Base-by-base conservation (phyloP, 2,888 invertebrate genomes). In the Spicauda simplicius region DNA sequence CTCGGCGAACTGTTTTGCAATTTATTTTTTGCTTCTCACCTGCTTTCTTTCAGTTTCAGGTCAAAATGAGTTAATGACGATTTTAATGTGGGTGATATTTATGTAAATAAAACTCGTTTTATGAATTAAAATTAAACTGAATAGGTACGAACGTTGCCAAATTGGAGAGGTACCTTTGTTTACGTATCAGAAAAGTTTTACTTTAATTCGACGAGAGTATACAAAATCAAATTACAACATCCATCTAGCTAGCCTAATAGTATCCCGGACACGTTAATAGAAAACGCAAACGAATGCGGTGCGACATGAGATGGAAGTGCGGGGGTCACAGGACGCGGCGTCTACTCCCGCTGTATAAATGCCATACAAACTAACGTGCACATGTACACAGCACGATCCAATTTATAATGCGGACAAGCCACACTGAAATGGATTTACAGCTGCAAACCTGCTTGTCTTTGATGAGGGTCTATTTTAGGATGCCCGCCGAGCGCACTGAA, bases 351-450 rank as follows among this genome's bases (percentile, higher is more conserved):
- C 77, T 73, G 71, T 82, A 74, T 72, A 76, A 76, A 77, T 74
- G 76, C 73, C 74, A 73, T 76, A 79, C 78, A 79, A 74, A 77
- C 75, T 76, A 73, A 77, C 78, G 77, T 80, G 76, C 74, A 78
- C 73, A 77, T 73, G 72, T 73, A 75, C 72, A 72, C 67, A 74
- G 77, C 82, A 83, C 81, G 85, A 78, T 85, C 88, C 87, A 88
- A 93, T 93, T 93, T 93, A 93, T 92, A 93, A 91, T 86, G 85
- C 90, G 87, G 90, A 91, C 90, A 88, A 88, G 88, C 89, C 85
- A 90, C 88, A 88, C 85, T 91, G 91, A 93, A 91, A 90, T 90
- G 91, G 92, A 92, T 93, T 93, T 93, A 93, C 93, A 91, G 92
- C 93, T 90, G 90, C 91, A 89, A 91, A 89, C 90, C 90, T 92